Evolutionary conservation across 2,888 invertebrate species (phyloP).

Genomic region (Peribatodes rhomboidaria): DNA sequence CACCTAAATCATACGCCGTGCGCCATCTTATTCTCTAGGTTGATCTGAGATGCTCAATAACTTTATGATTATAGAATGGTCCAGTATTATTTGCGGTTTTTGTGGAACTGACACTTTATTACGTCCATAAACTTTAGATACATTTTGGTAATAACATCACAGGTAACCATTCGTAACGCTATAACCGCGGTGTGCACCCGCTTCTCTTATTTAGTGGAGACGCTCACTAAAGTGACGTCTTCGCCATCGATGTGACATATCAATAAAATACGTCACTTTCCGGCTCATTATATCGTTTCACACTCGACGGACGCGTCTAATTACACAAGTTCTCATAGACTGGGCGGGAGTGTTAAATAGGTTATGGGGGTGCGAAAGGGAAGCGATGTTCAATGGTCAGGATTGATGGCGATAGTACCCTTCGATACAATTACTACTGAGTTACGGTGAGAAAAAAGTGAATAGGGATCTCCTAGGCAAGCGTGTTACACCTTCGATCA

Average conservation of each 20-base stretch:
- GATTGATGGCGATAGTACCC: neutral
- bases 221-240: conserved; percentile 16
- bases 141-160: neutral
- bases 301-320: conserved; percentile 68
- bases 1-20: no score
- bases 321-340: conserved; percentile 78
- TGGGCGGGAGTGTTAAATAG: conserved; percentile 53
- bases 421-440: neutral
- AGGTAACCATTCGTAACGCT: no score
- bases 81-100: no score
- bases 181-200: neutral
- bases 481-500: no score
- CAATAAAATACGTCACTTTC: conserved; percentile 66
- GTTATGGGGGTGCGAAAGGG: conserved; percentile 51
- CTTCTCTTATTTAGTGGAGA: neutral
- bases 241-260: conserved; percentile 19
- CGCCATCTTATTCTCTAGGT: no score
- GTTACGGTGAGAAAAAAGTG: no score
- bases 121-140: no score
- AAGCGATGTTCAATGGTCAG: neutral
- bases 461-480: no score
- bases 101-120: no score
- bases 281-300: conserved; percentile 78
- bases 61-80: no score
- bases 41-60: no score